A percentile compares a stretch with the other conserved stretches of the same genome.
Conservation (phyloP, 2,113 vertebrate species). For the Nannospalax galili region DNA sequence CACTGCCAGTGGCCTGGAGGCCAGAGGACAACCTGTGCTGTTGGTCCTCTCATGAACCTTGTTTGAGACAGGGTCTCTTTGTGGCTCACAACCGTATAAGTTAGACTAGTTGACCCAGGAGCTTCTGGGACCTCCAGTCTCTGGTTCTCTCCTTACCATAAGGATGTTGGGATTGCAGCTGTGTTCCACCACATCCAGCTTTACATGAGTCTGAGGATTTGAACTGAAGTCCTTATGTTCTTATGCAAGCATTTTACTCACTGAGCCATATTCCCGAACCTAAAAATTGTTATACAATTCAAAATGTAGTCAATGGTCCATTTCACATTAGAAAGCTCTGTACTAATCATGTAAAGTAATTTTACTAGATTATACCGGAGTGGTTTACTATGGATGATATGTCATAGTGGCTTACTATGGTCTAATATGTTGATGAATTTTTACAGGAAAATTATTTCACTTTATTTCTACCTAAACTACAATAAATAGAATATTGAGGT, state of each 20-base stretch:
- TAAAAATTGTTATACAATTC: background rate
- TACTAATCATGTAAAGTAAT: background rate
- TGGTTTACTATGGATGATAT: background rate
- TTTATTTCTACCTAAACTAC: background rate
- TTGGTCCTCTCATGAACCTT: background rate
- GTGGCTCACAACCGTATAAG: background rate
- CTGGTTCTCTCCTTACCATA: background rate
- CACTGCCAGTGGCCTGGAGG: background rate
- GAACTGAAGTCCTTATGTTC: background rate
- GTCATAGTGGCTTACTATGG: background rate
- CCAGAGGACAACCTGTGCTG: background rate
- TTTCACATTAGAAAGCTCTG: background rate
- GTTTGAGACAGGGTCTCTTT: background rate
- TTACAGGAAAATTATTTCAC: background rate
- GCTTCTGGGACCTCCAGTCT: background rate
- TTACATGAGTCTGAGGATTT: background rate
- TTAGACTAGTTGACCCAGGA: too few relatives aligned
- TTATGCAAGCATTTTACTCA: background rate
- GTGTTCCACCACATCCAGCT: background rate
- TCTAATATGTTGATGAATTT: background rate
- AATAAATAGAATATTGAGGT: background rate
- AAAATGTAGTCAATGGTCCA: background rate
- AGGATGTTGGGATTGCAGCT: background rate
- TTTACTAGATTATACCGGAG: background rate
- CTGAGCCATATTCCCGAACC: too few relatives aligned